Conservation (phyloP, 2,888 invertebrate species). For the Agapetus fuscipes region DNA sequence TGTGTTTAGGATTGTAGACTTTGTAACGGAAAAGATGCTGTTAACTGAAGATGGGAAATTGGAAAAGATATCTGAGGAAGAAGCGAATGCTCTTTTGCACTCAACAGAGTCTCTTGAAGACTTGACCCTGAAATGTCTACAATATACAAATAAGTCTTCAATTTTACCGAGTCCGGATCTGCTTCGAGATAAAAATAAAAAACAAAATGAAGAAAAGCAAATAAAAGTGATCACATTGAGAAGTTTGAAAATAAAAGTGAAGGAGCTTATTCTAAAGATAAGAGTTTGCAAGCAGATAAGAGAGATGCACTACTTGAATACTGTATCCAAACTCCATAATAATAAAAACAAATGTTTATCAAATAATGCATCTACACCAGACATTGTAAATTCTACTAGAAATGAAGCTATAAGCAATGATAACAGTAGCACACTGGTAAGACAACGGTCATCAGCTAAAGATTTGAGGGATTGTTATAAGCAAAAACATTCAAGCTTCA, state of each 20-base stretch:
- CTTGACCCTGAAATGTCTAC: slow-evolving; percentile 18
- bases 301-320: not conserved
- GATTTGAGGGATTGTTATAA: slow-evolving; percentile 11
- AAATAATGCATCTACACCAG: slow-evolving; percentile 32
- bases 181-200: slow-evolving; percentile 9
- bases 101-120: slow-evolving; percentile 21
- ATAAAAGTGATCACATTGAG: slow-evolving; percentile 14
- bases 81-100: slow-evolving; percentile 29
- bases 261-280: slow-evolving; percentile 32
- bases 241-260: slow-evolving; percentile 30
- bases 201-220: slow-evolving; percentile 1
- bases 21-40: slow-evolving; percentile 47
- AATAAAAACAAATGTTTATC: slow-evolving; percentile 8
- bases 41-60: slow-evolving; percentile 42
- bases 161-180: slow-evolving; percentile 11
- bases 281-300: slow-evolving; percentile 33
- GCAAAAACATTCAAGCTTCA: slow-evolving; percentile 17
- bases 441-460: slow-evolving; percentile 2
- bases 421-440: too few relatives aligned
- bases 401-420: slow-evolving; percentile 26
- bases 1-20: slow-evolving; percentile 43
- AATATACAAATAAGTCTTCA: slow-evolving; percentile 10
- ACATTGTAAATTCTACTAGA: slow-evolving; percentile 40
- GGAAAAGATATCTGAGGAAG: slow-evolving; percentile 39
- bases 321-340: slow-evolving; percentile 22